A percentile compares a stretch with the other conserved stretches of the same genome.
Conservation (phyloP, 23 tunicate species). For the Ciona savignyi region DNA sequence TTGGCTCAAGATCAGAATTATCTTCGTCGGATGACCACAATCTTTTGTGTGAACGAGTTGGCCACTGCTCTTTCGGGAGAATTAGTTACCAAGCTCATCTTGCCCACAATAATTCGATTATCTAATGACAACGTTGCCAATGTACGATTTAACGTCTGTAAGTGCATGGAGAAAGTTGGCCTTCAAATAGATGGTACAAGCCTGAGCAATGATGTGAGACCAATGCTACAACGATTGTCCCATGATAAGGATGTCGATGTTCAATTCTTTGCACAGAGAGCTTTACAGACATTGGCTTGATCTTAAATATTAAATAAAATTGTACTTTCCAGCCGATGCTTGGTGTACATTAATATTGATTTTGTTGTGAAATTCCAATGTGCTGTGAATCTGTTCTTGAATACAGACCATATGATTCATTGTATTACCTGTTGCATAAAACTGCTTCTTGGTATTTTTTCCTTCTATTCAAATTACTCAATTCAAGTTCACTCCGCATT, state of each 20-base stretch:
- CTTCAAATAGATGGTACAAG: constrained; percentile 76
- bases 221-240: constrained; percentile 86
- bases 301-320: too few species aligned
- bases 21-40: constrained; percentile 92
- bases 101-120: constrained; percentile 64
- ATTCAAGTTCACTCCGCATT: too few species aligned
- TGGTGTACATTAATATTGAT: too few species aligned
- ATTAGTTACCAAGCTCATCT: constrained; percentile 60
- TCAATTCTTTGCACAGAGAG: constrained; percentile 88
- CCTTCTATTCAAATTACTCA: too few species aligned
- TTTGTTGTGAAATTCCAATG: too few species aligned
- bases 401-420: too few species aligned
- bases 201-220: constrained; percentile 72
- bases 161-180: constrained; percentile 90
- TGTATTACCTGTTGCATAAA: too few species aligned
- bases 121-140: constrained; percentile 92
- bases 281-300: constrained; percentile 62
- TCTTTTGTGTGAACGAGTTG: constrained; percentile 93
- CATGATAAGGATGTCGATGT: constrained; percentile 91
- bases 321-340: too few species aligned
- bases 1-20: constrained; percentile 96
- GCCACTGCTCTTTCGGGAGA: constrained; percentile 61
- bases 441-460: too few species aligned
- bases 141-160: constrained; percentile 98
- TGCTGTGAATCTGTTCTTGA: too few species aligned